Base-by-base conservation (phyloP, 2,113 vertebrate genomes). In the Ptychochromis oligacanthus region DNA sequence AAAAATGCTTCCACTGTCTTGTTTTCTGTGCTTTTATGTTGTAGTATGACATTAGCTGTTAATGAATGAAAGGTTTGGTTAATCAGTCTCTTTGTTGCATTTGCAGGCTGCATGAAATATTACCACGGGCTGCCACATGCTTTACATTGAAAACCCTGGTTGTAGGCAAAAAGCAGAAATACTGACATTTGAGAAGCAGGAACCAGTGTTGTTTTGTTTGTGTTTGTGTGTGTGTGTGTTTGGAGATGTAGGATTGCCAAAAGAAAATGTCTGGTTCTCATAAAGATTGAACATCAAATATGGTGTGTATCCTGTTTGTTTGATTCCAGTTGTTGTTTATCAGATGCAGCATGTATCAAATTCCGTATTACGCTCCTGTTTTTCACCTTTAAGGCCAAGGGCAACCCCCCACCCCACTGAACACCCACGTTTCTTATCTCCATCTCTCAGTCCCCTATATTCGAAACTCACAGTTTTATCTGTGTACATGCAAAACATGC, bases 361-460 rank as follows among this genome's bases (percentile, higher is more conserved):
- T 10, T 11, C 3, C 8, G 12, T 20, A 12, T 61, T 20, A n/a
- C 8, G 1, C 15, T 5, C 6, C 49, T n/a, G 11, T 60, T 20
- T 76, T 87, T 74, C 31, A 55, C 0, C 2, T 18, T 54, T 54
- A 55, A 56, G 8, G 24, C 34, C 6, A 1, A 80, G 65, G 92
- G 91, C 64, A 93, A 67, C 13, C 80, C 92, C 92, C 92, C 85
- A 59, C 67, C 83, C 38, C 13, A 54, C 9, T 40, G 0, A 22
- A 84, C 87, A 65, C 90, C 79, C 81, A 89, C 91, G 75, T 4
- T 56, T 64, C 55, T 80, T 89, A 83, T 86, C 82, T 70, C 13
- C 2, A 82, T 40, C 10, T 67, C 22, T 10, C 5, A 59, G 54
- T 58, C 26, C 26, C 12, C 40, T n/a, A n/a, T 36, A 22, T 79